Base-by-base conservation (phyloP, 2,113 vertebrate species). In the Prietella phreatophila region DNA sequence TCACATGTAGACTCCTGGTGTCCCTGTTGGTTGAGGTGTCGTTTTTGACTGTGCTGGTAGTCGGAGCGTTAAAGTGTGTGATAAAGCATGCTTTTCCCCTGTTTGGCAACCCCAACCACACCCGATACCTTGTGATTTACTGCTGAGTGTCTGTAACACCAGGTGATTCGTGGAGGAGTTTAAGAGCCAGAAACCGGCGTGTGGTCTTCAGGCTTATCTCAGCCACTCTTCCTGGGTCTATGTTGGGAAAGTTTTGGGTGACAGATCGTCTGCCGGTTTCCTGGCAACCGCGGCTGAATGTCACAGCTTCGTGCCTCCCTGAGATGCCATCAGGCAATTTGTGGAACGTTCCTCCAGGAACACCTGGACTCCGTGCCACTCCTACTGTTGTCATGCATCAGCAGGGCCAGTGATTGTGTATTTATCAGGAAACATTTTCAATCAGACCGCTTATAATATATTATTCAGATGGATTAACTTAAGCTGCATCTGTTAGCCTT, bases 211-310 rank as follows among this genome's bases (percentile, higher is more conserved):
- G 19, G 58, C 60, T 55, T 11, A 75, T 15, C 76, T 30, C 63
- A 33, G 53, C 22, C 11, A 50, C 79, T 53, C 39, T 78, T 25
- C 42, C 1, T 84, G 60, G 76, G 1, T n/a, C 25, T 33, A 81
- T 81, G 30, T 82, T 47, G 60, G 47, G 5, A 63, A 85, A 65
- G n/a, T 82, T 88, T 83, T 42, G n/a, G 86, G 30, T 69, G 83
- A 82, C n/a, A n/a, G 33, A 83, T 89, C 65, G 19, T 39, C 86
- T 83, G 69, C 78, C 25, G 58, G 89, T 90, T 78, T 90, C 86
- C 84, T 60, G 86, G 89, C 83, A 90, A 90, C 89, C 58, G 13
- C 83, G 82, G 86, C 58, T 50, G 85, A 73, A 78, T 63, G 63
- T 82, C 33, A 50, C 30, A 58, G 81, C 55, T 36, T 50, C 50